Evolutionary conservation across 2,797 vertebrate species (phyloP).

Genomic region (Macropodus opercularis): DNA sequence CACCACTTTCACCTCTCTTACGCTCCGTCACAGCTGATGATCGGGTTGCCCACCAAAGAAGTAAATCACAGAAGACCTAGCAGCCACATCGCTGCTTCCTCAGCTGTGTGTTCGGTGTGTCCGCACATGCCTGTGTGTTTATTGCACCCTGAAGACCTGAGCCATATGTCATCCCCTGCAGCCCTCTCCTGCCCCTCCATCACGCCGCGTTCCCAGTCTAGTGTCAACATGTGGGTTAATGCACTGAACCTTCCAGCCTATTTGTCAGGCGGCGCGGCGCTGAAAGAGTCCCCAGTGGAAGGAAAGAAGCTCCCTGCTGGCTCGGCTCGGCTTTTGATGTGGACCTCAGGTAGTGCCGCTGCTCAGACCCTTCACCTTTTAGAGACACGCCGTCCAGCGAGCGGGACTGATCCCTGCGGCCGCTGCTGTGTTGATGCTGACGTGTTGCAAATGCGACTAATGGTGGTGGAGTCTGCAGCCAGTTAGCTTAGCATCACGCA

Average conservation of each 20-base stretch:
- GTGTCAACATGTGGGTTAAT: conserved; percentile 70
- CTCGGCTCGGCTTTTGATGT: conserved; percentile 61
- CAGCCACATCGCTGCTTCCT: background rate
- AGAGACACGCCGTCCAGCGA: conserved; percentile 41
- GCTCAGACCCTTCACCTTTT: conserved; percentile 68
- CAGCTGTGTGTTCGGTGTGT: background rate
- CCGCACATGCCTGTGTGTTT: conserved; percentile 25
- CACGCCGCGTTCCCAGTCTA: conserved; percentile 20
- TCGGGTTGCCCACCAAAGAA: background rate
- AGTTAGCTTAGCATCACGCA: too few relatives aligned
- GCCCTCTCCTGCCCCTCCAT: conserved; percentile 24
- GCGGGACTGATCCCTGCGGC: background rate
- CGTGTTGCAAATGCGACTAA: too few relatives aligned
- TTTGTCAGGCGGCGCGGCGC: conserved; percentile 50
- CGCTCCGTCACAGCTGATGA: conserved; percentile 4
- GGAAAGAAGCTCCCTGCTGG: conserved; percentile 41
- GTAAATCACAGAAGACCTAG: conserved; percentile 9
- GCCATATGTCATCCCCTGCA: conserved; percentile 44
- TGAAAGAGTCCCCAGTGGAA: conserved; percentile 50
- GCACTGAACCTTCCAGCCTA: conserved; percentile 50
- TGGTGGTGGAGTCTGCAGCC: too few relatives aligned
- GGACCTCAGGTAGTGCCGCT: conserved; percentile 57
- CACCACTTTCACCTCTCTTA: conserved; percentile 30
- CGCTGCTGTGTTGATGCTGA: conserved; percentile 11
- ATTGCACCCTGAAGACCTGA: conserved; percentile 26